phyloP scores from a whole-genome alignment of 1,140 invertebrate species.

The Drosophila pandora region DNA sequence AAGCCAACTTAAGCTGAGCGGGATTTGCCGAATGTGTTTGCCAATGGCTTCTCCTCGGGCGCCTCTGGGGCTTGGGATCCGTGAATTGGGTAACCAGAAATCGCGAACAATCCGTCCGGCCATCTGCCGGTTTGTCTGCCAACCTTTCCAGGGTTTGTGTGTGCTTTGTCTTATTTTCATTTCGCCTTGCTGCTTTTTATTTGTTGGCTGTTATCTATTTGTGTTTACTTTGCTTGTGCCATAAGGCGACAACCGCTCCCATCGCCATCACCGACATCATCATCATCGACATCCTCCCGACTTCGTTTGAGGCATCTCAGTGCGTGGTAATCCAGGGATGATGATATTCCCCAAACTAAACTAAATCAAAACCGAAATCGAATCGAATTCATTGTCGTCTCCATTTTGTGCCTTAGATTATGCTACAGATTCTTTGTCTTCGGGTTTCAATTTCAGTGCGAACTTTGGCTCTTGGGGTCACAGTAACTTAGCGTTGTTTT shows the following conservation, averaged over 20 bases:
- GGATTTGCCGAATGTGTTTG: conserved; percentile 73
- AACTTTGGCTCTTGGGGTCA: conserved; percentile 68
- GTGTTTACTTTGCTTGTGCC: conserved; percentile 70
- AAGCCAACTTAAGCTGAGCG: conserved; percentile 76
- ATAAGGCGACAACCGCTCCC: conserved; percentile 77
- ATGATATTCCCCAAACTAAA: conserved; percentile 79
- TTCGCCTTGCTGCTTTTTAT: conserved; percentile 72
- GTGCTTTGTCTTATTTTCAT: conserved; percentile 81
- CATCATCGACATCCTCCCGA: conserved; percentile 21
- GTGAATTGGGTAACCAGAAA: conserved; percentile 40
- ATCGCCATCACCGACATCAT: conserved; percentile 55
- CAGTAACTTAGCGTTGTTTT: conserved; percentile 29
- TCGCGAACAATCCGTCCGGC: conserved; percentile 52
- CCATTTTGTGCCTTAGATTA: conserved; percentile 79
- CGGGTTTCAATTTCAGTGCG: conserved; percentile 79
- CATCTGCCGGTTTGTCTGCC: conserved; percentile 4
- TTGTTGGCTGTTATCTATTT: conserved; percentile 80
- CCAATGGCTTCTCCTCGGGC: conserved; percentile 43
- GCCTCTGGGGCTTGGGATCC: conserved; percentile 15
- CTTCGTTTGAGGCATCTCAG: conserved; percentile 26
- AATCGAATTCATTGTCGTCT: conserved; percentile 82
- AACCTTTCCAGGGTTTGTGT: conserved; percentile 36
- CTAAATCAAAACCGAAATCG: conserved; percentile 81
- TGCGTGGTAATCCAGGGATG: conserved; percentile 72
- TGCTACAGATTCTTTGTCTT: conserved; percentile 61